A percentile compares a stretch with the other conserved stretches of the same genome.
These are phyloP conservation scores for Notamacropus eugenii DNA, from an alignment of 2,797 vertebrate species.

Conservation along the genomic window DNA sequence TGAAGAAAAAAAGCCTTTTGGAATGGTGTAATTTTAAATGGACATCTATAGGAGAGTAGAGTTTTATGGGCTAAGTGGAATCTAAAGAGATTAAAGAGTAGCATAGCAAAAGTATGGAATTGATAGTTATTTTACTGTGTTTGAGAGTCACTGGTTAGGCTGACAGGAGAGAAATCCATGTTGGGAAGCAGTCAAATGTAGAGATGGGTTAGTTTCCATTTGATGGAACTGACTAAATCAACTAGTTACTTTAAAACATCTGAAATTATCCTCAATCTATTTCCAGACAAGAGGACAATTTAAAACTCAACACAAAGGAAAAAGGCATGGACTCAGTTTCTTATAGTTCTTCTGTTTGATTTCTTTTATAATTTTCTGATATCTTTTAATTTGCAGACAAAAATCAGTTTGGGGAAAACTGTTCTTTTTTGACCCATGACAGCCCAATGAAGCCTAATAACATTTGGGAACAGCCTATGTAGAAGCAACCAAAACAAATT, in stretches of 20 bases:
- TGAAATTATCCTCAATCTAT: neutral
- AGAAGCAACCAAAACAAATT: neutral
- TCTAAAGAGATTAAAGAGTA: neutral
- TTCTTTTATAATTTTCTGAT: neutral
- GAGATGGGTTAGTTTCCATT: neutral
- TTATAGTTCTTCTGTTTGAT: neutral
- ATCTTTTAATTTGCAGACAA: neutral
- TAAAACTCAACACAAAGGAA: neutral
- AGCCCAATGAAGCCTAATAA: neutral
- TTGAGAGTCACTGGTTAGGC: neutral
- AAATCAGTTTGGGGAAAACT: neutral
- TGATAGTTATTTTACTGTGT: neutral
- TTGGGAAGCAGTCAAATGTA: neutral
- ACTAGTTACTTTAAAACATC: neutral
- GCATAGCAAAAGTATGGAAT: neutral
- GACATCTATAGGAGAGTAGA: neutral
- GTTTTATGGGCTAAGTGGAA: neutral
- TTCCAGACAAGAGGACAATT: neutral
- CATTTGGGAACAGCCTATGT: neutral
- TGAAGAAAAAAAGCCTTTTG: neutral
- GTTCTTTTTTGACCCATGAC: neutral
- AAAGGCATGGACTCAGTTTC: neutral
- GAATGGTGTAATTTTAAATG: neutral
- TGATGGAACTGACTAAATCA: neutral
- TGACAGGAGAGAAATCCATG: neutral